phyloP scores from a whole-genome alignment of 1,140 invertebrate species.

The Brachionus asplanchnoidis region DNA sequence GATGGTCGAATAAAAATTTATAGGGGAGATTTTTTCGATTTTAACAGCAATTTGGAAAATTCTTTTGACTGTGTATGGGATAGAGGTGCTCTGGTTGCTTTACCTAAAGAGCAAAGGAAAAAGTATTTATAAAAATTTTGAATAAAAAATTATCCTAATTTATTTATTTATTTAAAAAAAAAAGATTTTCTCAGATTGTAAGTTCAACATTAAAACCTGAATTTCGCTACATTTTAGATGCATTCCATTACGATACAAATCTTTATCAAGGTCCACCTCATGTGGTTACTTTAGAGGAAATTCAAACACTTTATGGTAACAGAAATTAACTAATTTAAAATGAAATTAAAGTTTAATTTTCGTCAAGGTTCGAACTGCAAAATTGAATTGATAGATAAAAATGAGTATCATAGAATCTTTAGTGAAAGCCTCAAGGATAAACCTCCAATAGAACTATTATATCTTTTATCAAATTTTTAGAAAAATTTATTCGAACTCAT shows the following conservation, averaged over 20 bases:
- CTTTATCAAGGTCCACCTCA: slow-evolving; percentile 14
- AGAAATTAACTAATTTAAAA: neutral
- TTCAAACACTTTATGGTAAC: neutral
- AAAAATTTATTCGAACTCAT: neutral
- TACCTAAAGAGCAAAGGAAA: neutral
- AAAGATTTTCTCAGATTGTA: neutral
- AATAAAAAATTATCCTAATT: neutral
- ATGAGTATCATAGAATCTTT: neutral
- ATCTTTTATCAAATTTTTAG: neutral
- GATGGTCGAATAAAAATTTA: slow-evolving; percentile 25
- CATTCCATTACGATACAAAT: slow-evolving; percentile 31
- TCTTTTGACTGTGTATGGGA: slow-evolving; percentile 34
- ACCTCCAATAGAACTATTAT: neutral
- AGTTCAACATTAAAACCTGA: neutral
- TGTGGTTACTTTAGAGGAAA: neutral
- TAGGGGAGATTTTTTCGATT: slow-evolving; percentile 22
- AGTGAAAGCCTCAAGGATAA: neutral
- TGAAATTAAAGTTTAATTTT: neutral
- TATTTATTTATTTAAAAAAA: neutral
- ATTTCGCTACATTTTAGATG: slow-evolving; percentile 21
- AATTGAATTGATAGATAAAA: slow-evolving; percentile 13
- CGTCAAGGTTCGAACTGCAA: neutral
- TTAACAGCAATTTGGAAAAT: neutral
- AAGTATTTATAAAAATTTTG: neutral
- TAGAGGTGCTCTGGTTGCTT: slow-evolving; percentile 4